Conservation (phyloP, 2,113 vertebrate genomes). For the Ovibos moschatus region DNA sequence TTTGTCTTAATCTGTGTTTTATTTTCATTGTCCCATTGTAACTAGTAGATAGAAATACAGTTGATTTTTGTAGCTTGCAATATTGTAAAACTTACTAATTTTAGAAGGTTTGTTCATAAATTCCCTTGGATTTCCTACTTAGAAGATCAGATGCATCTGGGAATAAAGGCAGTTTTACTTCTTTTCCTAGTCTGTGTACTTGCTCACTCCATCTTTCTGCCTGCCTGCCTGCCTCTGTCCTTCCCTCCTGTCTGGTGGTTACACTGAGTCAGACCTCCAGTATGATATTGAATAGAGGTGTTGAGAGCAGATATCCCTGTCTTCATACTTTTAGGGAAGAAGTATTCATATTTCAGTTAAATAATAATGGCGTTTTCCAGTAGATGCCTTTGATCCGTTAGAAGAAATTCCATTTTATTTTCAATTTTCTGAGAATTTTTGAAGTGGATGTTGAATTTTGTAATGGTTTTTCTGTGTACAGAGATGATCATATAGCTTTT, state of each 20-base stretch:
- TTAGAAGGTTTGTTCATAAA: background rate
- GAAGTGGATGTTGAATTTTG: background rate
- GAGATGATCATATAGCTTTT: background rate
- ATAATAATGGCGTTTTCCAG: background rate
- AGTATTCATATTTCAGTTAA: background rate
- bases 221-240: background rate
- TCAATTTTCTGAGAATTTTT: conserved; percentile 18
- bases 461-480: background rate
- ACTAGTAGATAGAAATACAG: background rate
- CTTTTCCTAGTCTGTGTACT: background rate
- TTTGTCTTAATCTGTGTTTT: background rate
- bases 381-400: background rate
- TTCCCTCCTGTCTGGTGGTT: background rate
- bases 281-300: background rate
- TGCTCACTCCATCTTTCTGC: background rate
- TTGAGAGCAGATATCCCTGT: background rate
- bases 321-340: background rate
- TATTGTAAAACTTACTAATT: background rate
- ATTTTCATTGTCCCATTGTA: background rate
- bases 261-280: background rate
- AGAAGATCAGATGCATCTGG: background rate
- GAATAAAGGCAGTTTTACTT: background rate
- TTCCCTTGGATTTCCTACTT: background rate
- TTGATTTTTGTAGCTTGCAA: background rate
- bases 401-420: background rate